Conservation (phyloP, 2,113 vertebrate genomes). For the Mystacornis crossleyi region DNA sequence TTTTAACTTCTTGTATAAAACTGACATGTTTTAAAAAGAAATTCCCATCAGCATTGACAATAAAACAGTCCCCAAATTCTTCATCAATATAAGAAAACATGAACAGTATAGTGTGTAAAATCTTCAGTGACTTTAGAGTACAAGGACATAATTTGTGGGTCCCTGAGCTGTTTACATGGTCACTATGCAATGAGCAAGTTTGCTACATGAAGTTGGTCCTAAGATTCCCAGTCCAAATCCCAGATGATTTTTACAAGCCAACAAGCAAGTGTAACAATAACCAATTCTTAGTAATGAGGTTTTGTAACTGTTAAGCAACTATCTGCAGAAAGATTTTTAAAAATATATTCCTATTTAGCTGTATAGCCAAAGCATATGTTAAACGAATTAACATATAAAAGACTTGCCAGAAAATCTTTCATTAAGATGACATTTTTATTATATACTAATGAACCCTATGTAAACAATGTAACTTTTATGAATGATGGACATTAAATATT, state of each 20-base stretch:
- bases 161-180: slow-evolving; percentile 71
- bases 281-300: slow-evolving; percentile 63
- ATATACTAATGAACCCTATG: slow-evolving; percentile 80
- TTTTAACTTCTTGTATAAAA: slow-evolving; percentile 49
- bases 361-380: slow-evolving; percentile 79
- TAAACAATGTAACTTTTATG: slow-evolving; percentile 82
- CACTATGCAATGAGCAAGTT: slow-evolving; percentile 78
- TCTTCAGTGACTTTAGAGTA: slow-evolving; percentile 22
- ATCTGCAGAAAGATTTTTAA: slow-evolving; percentile 72
- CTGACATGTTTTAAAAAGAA: not conserved
- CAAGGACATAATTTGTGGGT: slow-evolving; percentile 38
- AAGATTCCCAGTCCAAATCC: slow-evolving; percentile 30
- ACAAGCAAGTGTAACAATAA: slow-evolving; percentile 46
- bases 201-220: slow-evolving; percentile 43
- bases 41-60: slow-evolving; percentile 18
- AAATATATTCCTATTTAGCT: slow-evolving; percentile 76
- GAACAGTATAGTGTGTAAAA: not conserved
- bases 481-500: slow-evolving; percentile 82
- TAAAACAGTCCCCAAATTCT: slow-evolving; percentile 24
- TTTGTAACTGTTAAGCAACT: slow-evolving; percentile 72
- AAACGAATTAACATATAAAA: slow-evolving; percentile 78
- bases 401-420: slow-evolving; percentile 77
- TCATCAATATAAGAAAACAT: not conserved
- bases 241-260: slow-evolving; percentile 63
- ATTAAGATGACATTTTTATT: slow-evolving; percentile 80